Evolutionary conservation across 2,113 vertebrate genomes (phyloP).

Genomic region (Ramphastos sulfuratus): DNA sequence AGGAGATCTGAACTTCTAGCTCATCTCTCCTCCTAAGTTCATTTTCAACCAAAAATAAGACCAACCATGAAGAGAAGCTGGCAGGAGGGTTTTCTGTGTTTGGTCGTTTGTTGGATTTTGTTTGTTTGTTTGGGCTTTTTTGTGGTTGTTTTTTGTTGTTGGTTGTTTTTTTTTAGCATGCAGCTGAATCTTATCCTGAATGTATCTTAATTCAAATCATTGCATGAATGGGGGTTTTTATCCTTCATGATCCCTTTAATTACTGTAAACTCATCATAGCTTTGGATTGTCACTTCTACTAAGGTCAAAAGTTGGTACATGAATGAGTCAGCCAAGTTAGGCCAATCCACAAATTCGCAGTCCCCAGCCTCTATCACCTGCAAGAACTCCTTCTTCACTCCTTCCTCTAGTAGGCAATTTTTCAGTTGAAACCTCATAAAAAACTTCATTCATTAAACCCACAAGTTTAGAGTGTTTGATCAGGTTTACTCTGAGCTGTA

Average conservation of each 20-base stretch:
- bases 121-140: too few species aligned
- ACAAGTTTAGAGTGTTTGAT: neutral
- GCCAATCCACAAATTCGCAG: neutral
- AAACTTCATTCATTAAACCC: neutral
- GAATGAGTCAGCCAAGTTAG: neutral
- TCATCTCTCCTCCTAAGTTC: neutral
- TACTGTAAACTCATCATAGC: neutral
- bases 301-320: neutral
- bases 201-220: neutral
- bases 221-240: neutral
- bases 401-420: neutral
- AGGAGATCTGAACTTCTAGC: slow-evolving; percentile 17
- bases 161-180: neutral
- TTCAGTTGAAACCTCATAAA: neutral
- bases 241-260: neutral
- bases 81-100: neutral
- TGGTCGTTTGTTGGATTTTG: too few species aligned
- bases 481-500: neutral
- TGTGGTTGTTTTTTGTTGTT: neutral
- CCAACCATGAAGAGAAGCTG: neutral
- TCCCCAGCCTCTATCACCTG: neutral
- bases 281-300: neutral
- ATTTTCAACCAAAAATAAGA: neutral
- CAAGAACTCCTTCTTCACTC: neutral
- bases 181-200: neutral